Evolutionary conservation across 2,113 vertebrate species (phyloP), one percentile per base, ranked within the genome.

Genomic region (Theristicus caerulescens): DNA sequence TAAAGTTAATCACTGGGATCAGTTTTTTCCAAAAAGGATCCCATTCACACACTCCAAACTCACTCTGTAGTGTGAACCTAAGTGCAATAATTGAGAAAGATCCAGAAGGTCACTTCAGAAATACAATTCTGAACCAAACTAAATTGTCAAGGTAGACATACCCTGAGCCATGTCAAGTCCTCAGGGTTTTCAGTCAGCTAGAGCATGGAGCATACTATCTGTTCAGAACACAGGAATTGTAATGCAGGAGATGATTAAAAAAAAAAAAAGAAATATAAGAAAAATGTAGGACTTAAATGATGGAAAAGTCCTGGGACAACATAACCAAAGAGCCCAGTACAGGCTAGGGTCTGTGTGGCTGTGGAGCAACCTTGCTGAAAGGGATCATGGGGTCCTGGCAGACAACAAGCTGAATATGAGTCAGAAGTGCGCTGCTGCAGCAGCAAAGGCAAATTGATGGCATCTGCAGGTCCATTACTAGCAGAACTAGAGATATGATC

Each of bases 171-270:
- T 17, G 1, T 21, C 29, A 80, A 31, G 11, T 55, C 10, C 13
- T 82, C 27, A 26, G 9, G 20, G 14, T 91, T 90, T 90, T 82
- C 55, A 57, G 31, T 44, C 26, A 66, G 7, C 14, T 54, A 69
- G 19, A 72, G 8, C 15, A 34, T 4, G 4, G 46, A 36, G 1
- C 16, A 67, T 0, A 1, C 4, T 64, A 13, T 29, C 8, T 67
- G 22, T 88, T 7, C 20, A 64, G 24, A 76, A 34, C 19, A 44
- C 1, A 21, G 6, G 2, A 82, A 62, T 1, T 59, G 3, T 36
- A 71, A 51, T 36, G 10, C 9, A 57, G 24, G 49, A 66, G 11
- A 40, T 3, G 38, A 38, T 38, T 38, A 38, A 38, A 20, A 32
- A 42, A 29, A 46, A 12, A 49, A 25, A 21, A 20, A 27, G 3